These are phyloP conservation scores for Empis livida DNA, from an alignment of 2,888 invertebrate species.

Conservation along the genomic window DNA sequence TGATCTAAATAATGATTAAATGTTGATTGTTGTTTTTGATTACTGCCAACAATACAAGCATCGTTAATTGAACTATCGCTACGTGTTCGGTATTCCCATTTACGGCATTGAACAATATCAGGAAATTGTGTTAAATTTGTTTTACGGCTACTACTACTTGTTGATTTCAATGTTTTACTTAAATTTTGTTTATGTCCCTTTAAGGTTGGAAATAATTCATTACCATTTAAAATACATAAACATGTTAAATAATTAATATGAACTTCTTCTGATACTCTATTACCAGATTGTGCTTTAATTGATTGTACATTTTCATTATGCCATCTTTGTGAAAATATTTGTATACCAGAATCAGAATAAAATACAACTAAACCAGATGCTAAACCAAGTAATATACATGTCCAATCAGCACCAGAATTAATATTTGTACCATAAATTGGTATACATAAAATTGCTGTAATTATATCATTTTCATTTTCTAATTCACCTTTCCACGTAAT, in stretches of 20 bases:
- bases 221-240: constrained; percentile 59
- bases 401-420: constrained; percentile 74
- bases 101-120: constrained; percentile 55
- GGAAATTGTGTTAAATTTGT: constrained; percentile 14
- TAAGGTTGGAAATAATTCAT: constrained; percentile 64
- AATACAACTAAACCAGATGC: constrained; percentile 74
- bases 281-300: constrained; percentile 61
- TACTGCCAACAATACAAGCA: constrained; percentile 57
- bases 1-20: constrained; percentile 72
- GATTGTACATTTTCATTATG: constrained; percentile 68
- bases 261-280: constrained; percentile 34
- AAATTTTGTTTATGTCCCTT: constrained; percentile 66
- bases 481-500: constrained; percentile 45
- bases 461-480: constrained; percentile 38
- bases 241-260: constrained; percentile 46
- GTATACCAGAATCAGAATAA: constrained; percentile 76
- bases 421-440: constrained; percentile 34
- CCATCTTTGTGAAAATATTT: constrained; percentile 69
- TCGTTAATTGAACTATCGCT: constrained; percentile 64
- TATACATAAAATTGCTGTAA: constrained; percentile 37
- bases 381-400: constrained; percentile 77
- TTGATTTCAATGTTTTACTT: constrained; percentile 14
- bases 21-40: constrained; percentile 42
- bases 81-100: constrained; percentile 70
- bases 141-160: not conserved